Evolutionary conservation across 2,113 vertebrate species (phyloP), one percentile per base, ranked within the genome.

Genomic region (Protomyctophum bolini): DNA sequence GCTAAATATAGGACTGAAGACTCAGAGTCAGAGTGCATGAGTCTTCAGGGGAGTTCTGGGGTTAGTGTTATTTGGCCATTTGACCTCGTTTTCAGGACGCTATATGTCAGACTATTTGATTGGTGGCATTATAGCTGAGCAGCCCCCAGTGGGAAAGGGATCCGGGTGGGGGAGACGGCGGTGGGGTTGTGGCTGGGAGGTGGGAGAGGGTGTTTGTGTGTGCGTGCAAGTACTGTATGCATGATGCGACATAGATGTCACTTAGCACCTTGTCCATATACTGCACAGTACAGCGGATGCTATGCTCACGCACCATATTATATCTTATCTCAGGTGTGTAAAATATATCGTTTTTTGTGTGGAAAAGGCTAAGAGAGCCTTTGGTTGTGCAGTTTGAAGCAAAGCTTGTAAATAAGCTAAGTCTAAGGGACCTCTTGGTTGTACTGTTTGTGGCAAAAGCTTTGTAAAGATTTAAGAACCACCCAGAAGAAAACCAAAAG

Each of bases 71-170:
- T 66, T 75, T 85, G 77, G 88, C 86, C 61, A 87, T 82, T 82
- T 87, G 79, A 89, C 89, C 82, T 79, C 46, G 85, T 91, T 90
- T 79, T 72, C 62, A 61, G 56, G 70, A 69, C 74, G 67, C 79
- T 74, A 63, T 74, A 63, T 79, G 73, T 68, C 63, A 62, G 79
- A 66, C 68, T 12, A 66, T 65, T 66, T 50, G 86, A 41, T 76
- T 58, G 11, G 55, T 77, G 57, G 68, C 66, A 77, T 75, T 73
- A 71, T 33, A 68, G 73, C 59, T 56, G 73, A 79, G 60, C 50
- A 57, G 48, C 14, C 5, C n/a, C 33, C 33, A 4, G 33, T 7
- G 8, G 46, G 50, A 66, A 74, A 58, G 46, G 28, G 21, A 7
- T 5, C 33, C 47, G 15, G 51, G 62, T 59, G 10, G 55, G 1